A percentile compares a stretch with the other conserved stretches of the same genome.
Evolutionary conservation across 92 coral and sea anemone species (phyloP).

Genomic region (Porites rus): DNA sequence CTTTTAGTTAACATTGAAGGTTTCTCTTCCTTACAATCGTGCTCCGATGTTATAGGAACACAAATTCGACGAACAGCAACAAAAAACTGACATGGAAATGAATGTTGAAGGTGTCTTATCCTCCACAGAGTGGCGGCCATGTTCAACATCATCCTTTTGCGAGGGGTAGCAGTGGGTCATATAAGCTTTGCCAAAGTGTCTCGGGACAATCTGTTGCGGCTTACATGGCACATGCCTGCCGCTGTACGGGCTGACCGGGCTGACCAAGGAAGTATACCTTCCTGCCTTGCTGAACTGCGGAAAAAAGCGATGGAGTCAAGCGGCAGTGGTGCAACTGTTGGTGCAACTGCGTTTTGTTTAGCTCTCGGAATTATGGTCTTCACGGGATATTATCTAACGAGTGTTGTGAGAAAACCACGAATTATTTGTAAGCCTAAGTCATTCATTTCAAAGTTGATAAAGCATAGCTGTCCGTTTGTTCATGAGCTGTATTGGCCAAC

Average conservation of each 20-base stretch:
- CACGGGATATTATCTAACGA: constrained; percentile 58
- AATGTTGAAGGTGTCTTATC: neutral
- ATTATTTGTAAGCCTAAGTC: constrained; percentile 66
- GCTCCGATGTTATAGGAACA: constrained; percentile 46
- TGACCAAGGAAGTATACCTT: too few species aligned
- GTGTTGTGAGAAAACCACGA: constrained; percentile 75
- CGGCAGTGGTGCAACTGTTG: neutral
- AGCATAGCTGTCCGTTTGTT: constrained; percentile 65
- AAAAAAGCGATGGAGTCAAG: neutral
- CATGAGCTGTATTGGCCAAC: constrained; percentile 86
- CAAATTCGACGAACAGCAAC: constrained; percentile 11
- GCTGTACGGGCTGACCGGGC: too few species aligned
- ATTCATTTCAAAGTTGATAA: constrained; percentile 39
- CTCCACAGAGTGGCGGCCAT: constrained; percentile 48
- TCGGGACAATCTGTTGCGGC: too few species aligned
- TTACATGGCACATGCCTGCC: too few species aligned
- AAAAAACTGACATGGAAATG: neutral
- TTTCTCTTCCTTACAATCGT: constrained; percentile 1
- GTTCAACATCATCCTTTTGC: neutral
- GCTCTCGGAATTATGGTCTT: constrained; percentile 56
- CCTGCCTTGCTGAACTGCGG: neutral
- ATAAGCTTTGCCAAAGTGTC: too few species aligned
- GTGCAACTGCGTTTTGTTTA: constrained; percentile 25
- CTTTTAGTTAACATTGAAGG: constrained; percentile 19
- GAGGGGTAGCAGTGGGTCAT: too few species aligned